phyloP scores from a whole-genome alignment of 2,113 vertebrate genomes.

The Mixornis gularis region DNA sequence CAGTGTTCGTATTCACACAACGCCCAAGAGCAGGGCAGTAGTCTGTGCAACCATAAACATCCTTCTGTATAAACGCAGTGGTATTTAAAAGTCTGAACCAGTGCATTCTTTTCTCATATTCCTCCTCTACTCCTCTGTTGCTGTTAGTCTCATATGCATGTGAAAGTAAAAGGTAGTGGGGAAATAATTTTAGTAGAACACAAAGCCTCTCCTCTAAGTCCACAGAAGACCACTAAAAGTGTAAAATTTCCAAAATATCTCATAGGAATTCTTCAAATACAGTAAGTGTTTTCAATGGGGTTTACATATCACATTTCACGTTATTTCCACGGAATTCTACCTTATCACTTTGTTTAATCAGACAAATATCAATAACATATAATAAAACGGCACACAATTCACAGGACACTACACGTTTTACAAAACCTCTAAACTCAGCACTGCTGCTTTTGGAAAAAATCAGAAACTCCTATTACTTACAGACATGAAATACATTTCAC shows the following conservation, averaged over 20 bases:
- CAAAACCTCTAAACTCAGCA: constrained; percentile 69
- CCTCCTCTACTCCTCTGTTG: constrained; percentile 62
- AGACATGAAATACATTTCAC: constrained; percentile 66
- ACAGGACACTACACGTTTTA: constrained; percentile 67
- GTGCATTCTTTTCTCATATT: constrained; percentile 44
- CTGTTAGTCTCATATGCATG: constrained; percentile 52
- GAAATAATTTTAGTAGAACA: constrained; percentile 61
- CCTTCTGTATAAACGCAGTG: constrained; percentile 47
- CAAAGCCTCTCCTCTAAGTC: constrained; percentile 60
- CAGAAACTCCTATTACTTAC: constrained; percentile 62
- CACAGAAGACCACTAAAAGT: constrained; percentile 64
- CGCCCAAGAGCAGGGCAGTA: constrained; percentile 6
- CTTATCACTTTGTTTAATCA: constrained; percentile 64
- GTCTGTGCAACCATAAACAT: constrained; percentile 52
- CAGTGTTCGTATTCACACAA: constrained; percentile 11
- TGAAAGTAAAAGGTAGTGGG: constrained; percentile 60
- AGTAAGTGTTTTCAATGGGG: constrained; percentile 44
- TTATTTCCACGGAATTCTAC: constrained; percentile 62
- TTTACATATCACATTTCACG: constrained; percentile 53
- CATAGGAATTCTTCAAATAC: constrained; percentile 59
- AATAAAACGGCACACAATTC: constrained; percentile 62
- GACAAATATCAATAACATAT: constrained; percentile 72
- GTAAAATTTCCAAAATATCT: constrained; percentile 63
- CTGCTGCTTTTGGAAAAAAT: constrained; percentile 51
- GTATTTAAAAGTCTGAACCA: constrained; percentile 48